These are phyloP conservation scores for Trichomalopsis sarcophagae DNA, from an alignment of 1,140 invertebrate species.

Conservation along the genomic window DNA sequence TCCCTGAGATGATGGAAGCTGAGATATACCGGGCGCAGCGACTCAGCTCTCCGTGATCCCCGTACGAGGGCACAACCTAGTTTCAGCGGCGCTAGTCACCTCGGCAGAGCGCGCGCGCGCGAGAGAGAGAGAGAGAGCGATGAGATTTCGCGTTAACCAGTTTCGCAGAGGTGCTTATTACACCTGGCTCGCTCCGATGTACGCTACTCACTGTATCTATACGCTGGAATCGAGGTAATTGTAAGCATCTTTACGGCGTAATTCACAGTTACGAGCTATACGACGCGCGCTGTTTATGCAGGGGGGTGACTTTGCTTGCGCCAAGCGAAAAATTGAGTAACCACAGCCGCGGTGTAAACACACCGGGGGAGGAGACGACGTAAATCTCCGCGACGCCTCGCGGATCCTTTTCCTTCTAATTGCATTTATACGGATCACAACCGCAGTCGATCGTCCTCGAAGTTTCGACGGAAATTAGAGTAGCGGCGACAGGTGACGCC, in stretches of 20 bases:
- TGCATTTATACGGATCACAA: neutral
- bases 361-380: neutral
- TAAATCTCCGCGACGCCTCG: neutral
- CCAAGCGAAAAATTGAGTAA: neutral
- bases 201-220: neutral
- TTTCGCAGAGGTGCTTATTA: conserved; percentile 28
- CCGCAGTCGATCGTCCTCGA: neutral
- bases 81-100: conserved; percentile 17
- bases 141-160: conserved; percentile 33
- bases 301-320: neutral
- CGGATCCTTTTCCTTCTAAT: neutral
- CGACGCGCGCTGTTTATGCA: neutral
- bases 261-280: conserved; percentile 5
- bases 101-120: no score
- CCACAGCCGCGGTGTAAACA: neutral
- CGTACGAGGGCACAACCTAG: conserved; percentile 26
- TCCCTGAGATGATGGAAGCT: conserved; percentile 14
- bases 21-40: neutral
- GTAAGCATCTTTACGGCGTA: neutral
- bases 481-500: neutral
- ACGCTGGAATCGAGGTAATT: conserved; percentile 3
- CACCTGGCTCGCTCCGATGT: neutral
- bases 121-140: no score
- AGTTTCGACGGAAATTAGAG: conserved; percentile 19
- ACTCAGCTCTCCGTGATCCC: neutral